Percentiles rank a stretch among this genome's conserved stretches.
Evolutionary conservation across 2,888 invertebrate species (phyloP).

Genomic region (Apoderus coryli): DNA sequence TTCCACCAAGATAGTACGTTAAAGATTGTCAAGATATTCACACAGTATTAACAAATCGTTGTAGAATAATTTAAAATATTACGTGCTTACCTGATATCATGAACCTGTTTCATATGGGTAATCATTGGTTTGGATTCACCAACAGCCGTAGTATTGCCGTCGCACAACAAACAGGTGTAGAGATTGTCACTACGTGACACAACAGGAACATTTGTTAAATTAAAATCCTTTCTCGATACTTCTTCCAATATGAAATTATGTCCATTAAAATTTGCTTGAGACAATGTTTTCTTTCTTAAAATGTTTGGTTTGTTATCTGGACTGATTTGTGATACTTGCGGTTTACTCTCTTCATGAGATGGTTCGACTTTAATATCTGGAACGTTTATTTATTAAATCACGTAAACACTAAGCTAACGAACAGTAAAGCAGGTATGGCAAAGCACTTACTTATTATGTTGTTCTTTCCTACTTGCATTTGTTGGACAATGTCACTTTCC

Average conservation of each 20-base stretch:
- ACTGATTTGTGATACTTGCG: slow-evolving; percentile 1
- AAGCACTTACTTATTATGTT: too few relatives aligned
- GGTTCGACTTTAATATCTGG: slow-evolving; percentile 17
- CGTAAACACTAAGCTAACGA: too few relatives aligned
- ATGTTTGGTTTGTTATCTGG: slow-evolving; percentile 25
- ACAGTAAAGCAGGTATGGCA: too few relatives aligned
- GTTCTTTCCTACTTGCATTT: too few relatives aligned
- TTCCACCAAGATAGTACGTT: too few relatives aligned
- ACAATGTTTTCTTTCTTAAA: slow-evolving; percentile 20
- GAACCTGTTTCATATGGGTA: slow-evolving; percentile 43
- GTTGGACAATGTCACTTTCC: too few relatives aligned
- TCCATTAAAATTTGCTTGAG: background rate
- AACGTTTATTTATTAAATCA: too few relatives aligned
- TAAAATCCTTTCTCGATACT: slow-evolving; percentile 9
- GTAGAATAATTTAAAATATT: too few relatives aligned
- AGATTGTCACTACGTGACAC: slow-evolving; percentile 27
- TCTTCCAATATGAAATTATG: too few relatives aligned
- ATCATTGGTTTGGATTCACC: slow-evolving; percentile 45
- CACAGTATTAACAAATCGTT: too few relatives aligned
- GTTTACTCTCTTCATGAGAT: slow-evolving; percentile 13
- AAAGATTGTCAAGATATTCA: too few relatives aligned
- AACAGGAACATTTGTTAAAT: slow-evolving; percentile 17
- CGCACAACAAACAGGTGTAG: slow-evolving; percentile 43
- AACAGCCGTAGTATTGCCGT: slow-evolving; percentile 29
- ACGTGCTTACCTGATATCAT: slow-evolving; percentile 36